Conservation (phyloP, 2,888 invertebrate genomes). For the Diarsia mendica region DNA sequence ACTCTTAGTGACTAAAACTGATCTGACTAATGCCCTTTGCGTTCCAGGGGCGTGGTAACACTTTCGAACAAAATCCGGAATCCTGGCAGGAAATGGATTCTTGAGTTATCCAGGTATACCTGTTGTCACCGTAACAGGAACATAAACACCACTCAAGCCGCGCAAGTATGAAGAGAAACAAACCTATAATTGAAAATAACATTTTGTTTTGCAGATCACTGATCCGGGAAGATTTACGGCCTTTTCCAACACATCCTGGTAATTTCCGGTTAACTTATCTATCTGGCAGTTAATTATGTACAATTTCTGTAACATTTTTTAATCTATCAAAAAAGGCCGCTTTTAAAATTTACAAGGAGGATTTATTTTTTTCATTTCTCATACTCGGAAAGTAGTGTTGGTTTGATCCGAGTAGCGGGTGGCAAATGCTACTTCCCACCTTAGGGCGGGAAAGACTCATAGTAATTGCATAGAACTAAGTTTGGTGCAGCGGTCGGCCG, state of each 20-base stretch:
- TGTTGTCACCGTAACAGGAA: background rate
- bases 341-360: background rate
- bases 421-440: no score
- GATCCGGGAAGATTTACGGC: constrained; percentile 16
- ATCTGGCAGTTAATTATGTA: constrained; percentile 1
- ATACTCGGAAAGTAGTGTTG: no score
- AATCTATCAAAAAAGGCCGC: background rate
- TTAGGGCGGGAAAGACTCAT: no score
- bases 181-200: constrained; percentile 32
- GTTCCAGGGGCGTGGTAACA: no score
- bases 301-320: background rate
- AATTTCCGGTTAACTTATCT: constrained; percentile 27
- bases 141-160: background rate
- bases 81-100: no score
- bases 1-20: no score
- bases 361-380: background rate
- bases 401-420: no score
- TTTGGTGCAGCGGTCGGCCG: no score
- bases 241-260: constrained; percentile 9
- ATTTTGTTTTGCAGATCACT: constrained; percentile 25
- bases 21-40: no score
- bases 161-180: background rate
- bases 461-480: no score
- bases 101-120: no score
- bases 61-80: no score